These are phyloP conservation scores for Agrypnia vestita DNA, from an alignment of 1,140 invertebrate species.

Conservation along the genomic window DNA sequence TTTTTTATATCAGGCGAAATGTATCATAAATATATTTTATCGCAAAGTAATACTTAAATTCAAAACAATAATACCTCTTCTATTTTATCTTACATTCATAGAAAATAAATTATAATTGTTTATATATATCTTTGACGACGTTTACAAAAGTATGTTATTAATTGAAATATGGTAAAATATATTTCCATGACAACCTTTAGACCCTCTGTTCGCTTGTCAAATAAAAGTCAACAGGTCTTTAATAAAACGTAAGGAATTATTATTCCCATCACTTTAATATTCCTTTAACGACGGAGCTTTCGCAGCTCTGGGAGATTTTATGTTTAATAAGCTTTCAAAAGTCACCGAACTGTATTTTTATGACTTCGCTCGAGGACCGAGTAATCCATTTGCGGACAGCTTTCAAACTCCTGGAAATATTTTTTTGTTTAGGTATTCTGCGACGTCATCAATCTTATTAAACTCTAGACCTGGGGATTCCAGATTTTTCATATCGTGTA, in stretches of 20 bases:
- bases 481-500: no score
- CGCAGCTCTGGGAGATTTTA: slow-evolving; percentile 12
- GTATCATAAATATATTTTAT: no score
- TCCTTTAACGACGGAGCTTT: not conserved
- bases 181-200: no score
- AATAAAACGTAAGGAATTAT: slow-evolving; percentile 18
- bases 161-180: slow-evolving; percentile 1
- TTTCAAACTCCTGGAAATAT: not conserved
- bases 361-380: not conserved
- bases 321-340: slow-evolving; percentile 26
- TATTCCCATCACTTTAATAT: slow-evolving; percentile 15
- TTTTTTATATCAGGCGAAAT: no score
- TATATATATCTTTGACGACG: not conserved
- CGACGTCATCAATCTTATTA: slow-evolving; percentile 16
- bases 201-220: not conserved
- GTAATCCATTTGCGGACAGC: slow-evolving; percentile 20
- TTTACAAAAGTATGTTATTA: not conserved
- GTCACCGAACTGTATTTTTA: slow-evolving; percentile 14
- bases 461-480: not conserved
- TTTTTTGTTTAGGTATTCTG: slow-evolving; percentile 7
- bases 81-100: no score
- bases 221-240: slow-evolving; percentile 32
- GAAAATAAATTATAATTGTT: not conserved
- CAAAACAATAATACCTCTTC: no score
- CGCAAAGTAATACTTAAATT: no score